Base-by-base conservation (phyloP, 2,888 invertebrate genomes). In the Drosophila meridiana region DNA sequence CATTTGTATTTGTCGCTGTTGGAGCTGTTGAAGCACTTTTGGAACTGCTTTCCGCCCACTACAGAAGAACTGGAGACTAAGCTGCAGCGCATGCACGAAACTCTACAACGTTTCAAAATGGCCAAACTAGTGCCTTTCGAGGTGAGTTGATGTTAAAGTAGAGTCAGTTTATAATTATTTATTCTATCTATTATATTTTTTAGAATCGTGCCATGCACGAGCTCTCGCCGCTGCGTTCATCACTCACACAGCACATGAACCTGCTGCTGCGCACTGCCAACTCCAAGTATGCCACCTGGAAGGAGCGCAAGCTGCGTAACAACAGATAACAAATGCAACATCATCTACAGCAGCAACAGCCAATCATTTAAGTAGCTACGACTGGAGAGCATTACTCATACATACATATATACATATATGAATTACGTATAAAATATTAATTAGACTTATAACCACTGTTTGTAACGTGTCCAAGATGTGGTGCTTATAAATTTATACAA, bases 1-100 rank as follows among this genome's bases (percentile, higher is more conserved):
- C 96, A 97, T 75, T 94, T 98, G 60, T 99, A 99, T 94, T 94
- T 96, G 60, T 97, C 98, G 1, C 94, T 97, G 5, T 96, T 97
- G 73, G 99, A 99, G 94, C 93, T 99, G 69, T 94, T 99, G 14
- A 95, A 97, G 70, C 99, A 99, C 93, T 97, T 99, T 94, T 99
- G 99, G 99, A 95, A 96, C 52, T 97, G 98, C 92, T 99, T 99
- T 94, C 97, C 97, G 42, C 96, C 96, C 0, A 96, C 96, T 0
- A 95, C 96, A 3, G 94, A 96, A 28, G 95, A 95, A 61, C 93
- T 96, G 43, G 97, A 98, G 92, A 96, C 96, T 30, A 95, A 97
- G 93, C 96, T 97, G 2, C 94, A 96, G n/a, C 95, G 96, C 91
- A 98, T 98, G 96, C 97, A 98, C 83, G 97, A 97, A 82, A 98